Conservation (phyloP, 1,140 invertebrate genomes). For the Drosophila lowei region DNA sequence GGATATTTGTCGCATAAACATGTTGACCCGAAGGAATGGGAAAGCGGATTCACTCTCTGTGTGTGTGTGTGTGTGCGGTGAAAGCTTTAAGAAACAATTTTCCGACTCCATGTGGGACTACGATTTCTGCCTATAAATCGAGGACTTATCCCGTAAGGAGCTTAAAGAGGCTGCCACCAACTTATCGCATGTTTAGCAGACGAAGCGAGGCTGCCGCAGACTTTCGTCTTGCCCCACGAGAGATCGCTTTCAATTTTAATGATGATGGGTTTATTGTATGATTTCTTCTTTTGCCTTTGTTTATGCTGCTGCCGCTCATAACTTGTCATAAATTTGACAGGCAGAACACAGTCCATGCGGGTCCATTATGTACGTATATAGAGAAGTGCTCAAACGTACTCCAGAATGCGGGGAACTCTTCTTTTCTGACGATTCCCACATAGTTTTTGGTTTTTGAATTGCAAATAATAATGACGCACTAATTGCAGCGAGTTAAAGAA, state of each 20-base stretch:
- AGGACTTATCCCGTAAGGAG: slow-evolving; percentile 54
- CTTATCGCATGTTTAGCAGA: slow-evolving; percentile 68
- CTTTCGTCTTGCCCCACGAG: slow-evolving; percentile 25
- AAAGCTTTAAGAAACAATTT: slow-evolving; percentile 60
- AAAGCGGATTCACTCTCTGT: slow-evolving; percentile 4
- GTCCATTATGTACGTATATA: slow-evolving; percentile 48
- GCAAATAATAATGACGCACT: slow-evolving; percentile 79
- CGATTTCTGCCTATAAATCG: slow-evolving; percentile 36
- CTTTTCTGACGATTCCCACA: slow-evolving; percentile 54
- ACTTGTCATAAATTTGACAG: slow-evolving; percentile 81
- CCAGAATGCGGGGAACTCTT: slow-evolving; percentile 26
- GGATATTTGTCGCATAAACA: slow-evolving; percentile 79
- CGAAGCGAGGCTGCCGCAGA: slow-evolving; percentile 8
- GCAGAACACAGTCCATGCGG: slow-evolving; percentile 51
- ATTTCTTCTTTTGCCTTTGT: slow-evolving; percentile 57
- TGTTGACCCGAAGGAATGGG: slow-evolving; percentile 56
- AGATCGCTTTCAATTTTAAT: slow-evolving; percentile 53
- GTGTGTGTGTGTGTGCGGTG: slow-evolving; percentile 1
- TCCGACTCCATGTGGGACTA: slow-evolving; percentile 1
- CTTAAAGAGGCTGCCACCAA: slow-evolving; percentile 54
- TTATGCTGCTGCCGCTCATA: slow-evolving; percentile 75
- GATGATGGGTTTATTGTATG: slow-evolving; percentile 56
- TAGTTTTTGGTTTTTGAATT: slow-evolving; percentile 63
- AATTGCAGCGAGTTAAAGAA: slow-evolving; percentile 67
- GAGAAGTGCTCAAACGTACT: no score